A percentile compares a stretch with the other conserved stretches of the same genome.
These are phyloP conservation scores for Anagrus nilaparvatae DNA, from an alignment of 1,140 invertebrate genomes.

Conservation along the genomic window DNA sequence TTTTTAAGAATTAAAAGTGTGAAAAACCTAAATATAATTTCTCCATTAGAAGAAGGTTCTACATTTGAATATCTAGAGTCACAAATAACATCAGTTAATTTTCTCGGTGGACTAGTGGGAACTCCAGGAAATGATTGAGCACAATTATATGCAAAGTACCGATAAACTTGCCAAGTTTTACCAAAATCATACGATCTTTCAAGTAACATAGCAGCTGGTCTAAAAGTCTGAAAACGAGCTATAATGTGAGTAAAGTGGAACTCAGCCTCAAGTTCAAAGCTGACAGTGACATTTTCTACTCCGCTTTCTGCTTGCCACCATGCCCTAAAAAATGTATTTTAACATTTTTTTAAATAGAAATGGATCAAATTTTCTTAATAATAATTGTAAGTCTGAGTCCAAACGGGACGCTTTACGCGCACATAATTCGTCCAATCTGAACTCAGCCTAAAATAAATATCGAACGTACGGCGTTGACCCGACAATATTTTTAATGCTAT, in stretches of 20 bases:
- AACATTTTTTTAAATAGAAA: neutral
- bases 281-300: slow-evolving; percentile 60
- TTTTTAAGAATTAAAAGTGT: neutral
- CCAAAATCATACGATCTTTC: slow-evolving; percentile 75
- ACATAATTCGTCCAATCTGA: too few species aligned
- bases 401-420: too few species aligned
- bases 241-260: slow-evolving; percentile 83
- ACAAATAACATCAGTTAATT: slow-evolving; percentile 66
- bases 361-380: neutral
- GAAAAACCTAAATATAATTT: slow-evolving; percentile 48
- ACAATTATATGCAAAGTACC: slow-evolving; percentile 77
- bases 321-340: slow-evolving; percentile 37
- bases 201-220: slow-evolving; percentile 74
- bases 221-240: slow-evolving; percentile 75
- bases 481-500: slow-evolving; percentile 91
- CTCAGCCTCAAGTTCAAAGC: slow-evolving; percentile 69
- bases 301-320: slow-evolving; percentile 86
- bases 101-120: slow-evolving; percentile 45
- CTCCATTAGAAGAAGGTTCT: slow-evolving; percentile 64
- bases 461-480: too few species aligned
- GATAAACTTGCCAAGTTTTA: slow-evolving; percentile 70
- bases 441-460: too few species aligned
- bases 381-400: too few species aligned
- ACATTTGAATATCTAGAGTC: slow-evolving; percentile 65
- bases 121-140: slow-evolving; percentile 60